Evolutionary conservation across 2,797 vertebrate species (phyloP).

Genomic region (Lagocephalus sceleratus): DNA sequence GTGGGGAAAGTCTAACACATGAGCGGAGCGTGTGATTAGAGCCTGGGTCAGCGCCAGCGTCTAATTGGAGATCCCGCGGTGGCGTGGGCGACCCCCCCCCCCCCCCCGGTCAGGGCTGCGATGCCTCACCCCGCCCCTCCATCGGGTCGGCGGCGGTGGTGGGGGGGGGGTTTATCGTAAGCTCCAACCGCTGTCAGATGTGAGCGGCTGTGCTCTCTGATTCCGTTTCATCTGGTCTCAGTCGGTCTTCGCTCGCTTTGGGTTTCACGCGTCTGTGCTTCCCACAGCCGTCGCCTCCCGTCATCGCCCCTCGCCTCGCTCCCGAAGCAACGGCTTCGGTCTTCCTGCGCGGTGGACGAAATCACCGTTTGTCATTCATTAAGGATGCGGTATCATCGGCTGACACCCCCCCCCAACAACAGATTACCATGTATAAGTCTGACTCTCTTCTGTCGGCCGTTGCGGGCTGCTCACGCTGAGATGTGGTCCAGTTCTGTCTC

Average conservation of each 20-base stretch:
- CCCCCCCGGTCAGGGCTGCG: too few relatives aligned
- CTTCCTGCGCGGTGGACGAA: constrained; percentile 4
- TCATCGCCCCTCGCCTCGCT: neutral
- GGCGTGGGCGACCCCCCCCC: constrained; percentile 32
- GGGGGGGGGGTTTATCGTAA: constrained; percentile 21
- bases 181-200: constrained; percentile 16
- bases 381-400: too few relatives aligned
- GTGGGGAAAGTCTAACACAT: constrained; percentile 13
- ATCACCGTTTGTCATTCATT: too few relatives aligned
- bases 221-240: constrained; percentile 41
- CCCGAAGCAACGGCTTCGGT: neutral
- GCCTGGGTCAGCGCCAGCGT: constrained; percentile 40
- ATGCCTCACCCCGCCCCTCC: constrained; percentile 22
- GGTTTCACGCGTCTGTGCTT: constrained; percentile 12
- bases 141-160: constrained; percentile 7
- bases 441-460: too few relatives aligned
- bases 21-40: constrained; percentile 55
- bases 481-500: neutral
- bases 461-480: neutral
- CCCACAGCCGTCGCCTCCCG: neutral
- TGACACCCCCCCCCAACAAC: constrained; percentile 1
- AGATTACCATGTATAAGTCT: too few relatives aligned
- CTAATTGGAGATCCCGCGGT: constrained; percentile 30
- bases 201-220: constrained; percentile 8
- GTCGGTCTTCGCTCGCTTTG: constrained; percentile 16